Percentiles rank a stretch among this genome's conserved stretches.
These are phyloP conservation scores for Drosophila novamexicana DNA, from an alignment of 1,140 invertebrate species.

Conservation along the genomic window DNA sequence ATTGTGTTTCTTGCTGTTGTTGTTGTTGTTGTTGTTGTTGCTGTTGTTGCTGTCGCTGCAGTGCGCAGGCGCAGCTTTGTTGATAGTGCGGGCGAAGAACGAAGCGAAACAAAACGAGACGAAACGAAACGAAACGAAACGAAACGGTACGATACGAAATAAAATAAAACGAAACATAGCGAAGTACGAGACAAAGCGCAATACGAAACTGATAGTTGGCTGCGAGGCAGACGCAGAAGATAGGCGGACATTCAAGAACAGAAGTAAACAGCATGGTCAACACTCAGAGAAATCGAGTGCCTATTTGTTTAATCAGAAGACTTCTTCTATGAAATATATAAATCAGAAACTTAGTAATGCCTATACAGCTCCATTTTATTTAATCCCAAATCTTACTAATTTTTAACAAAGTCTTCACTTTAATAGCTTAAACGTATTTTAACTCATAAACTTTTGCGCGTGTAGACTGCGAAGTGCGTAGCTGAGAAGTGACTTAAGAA, in stretches of 20 bases:
- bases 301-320: too few relatives aligned
- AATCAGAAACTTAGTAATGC: too few relatives aligned
- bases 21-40: conserved; percentile 13
- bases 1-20: conserved; percentile 17
- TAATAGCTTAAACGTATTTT: background rate
- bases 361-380: too few relatives aligned
- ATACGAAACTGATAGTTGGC: conserved; percentile 60
- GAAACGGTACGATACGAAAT: conserved; percentile 27
- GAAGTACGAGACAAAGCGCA: conserved; percentile 59
- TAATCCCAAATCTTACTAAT: too few relatives aligned
- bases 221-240: conserved; percentile 43
- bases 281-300: conserved; percentile 3
- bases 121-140: conserved; percentile 24
- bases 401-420: too few relatives aligned
- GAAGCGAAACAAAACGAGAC: conserved; percentile 22
- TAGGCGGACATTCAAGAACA: conserved; percentile 24
- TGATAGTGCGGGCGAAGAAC: conserved; percentile 66
- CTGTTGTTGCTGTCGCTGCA: conserved; percentile 30
- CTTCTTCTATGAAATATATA: too few relatives aligned
- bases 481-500: conserved; percentile 37
- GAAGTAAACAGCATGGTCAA: conserved; percentile 2
- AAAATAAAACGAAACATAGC: conserved; percentile 8
- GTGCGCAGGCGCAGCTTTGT: conserved; percentile 48
- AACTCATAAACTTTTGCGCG: background rate
- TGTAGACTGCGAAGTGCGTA: conserved; percentile 25